Base-by-base conservation (phyloP, 2,888 invertebrate species). In the Trichopoda pennipes region DNA sequence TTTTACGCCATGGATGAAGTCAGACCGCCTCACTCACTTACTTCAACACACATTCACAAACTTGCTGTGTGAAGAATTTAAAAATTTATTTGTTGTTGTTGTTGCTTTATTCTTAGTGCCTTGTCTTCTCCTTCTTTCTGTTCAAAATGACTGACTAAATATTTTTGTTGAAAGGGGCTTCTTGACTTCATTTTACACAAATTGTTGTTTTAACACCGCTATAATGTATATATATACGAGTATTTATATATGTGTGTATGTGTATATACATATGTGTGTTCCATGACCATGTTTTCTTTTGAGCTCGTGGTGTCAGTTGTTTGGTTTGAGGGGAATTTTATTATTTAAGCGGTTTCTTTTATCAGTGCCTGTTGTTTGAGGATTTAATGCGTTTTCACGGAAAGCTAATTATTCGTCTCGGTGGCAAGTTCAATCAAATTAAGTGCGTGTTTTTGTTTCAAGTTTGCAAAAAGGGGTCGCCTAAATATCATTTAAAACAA, bases 361-460 rank as follows among this genome's bases (percentile, higher is more conserved):
- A 78, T 55, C 61, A 32, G 32, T 61, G 77, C 77, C 68, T 75
- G 47, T 21, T 58, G 6, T 73, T 60, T 72, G 60, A 86, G 81
- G 84, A 80, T 86, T 88, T 86, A 87, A 86, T 87, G 84, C 85
- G 85, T 86, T 85, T 78, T 76, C 70, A 76, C 66, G 86, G 86
- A 87, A 86, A 87, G 88, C 87, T 84, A 84, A 86, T 85, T 87
- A 85, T 84, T 86, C 88, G 86, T 88, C 84, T 84, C 85, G 86
- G 89, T 89, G 90, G 89, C 89, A 87, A 88, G 88, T 88, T 89
- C 89, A 89, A 89, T 90, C 89, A 89, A 89, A 89, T 90, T 90
- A 90, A 89, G 90, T 89, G 88, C 85, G 23, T n/a, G 49, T 60
- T 72, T 83, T 76, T 55, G 9, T 53, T 38, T 58, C 23, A 42